Percentiles rank a stretch among this genome's conserved stretches.
These are phyloP conservation scores for Sorex maritimensis DNA, from an alignment of 2,797 vertebrate species.

Conservation along the genomic window DNA sequence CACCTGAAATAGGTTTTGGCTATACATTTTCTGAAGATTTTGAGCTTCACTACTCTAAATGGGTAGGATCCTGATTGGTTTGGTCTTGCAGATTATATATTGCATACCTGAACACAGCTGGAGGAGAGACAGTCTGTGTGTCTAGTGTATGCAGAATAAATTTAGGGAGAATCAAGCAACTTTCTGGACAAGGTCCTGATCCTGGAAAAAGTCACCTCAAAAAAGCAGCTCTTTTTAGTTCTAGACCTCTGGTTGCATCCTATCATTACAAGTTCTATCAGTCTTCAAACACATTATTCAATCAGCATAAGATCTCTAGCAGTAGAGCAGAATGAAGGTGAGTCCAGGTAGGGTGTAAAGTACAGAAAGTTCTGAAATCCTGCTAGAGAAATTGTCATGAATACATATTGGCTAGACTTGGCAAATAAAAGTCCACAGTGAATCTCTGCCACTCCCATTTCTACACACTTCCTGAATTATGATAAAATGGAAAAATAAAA, in stretches of 20 bases:
- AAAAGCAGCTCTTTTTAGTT: slow-evolving; percentile 1
- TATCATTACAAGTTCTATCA: neutral
- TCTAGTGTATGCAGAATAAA: neutral
- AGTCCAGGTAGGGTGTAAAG: neutral
- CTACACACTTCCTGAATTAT: neutral
- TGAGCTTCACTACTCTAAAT: neutral
- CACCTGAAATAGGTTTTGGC: slow-evolving; percentile 18
- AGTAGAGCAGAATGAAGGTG: slow-evolving; percentile 18
- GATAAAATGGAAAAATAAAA: neutral
- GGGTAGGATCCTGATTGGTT: neutral
- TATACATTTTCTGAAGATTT: slow-evolving; percentile 14
- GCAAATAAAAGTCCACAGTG: neutral
- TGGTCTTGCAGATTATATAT: neutral
- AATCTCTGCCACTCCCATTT: neutral
- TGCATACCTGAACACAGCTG: neutral
- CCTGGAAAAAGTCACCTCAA: slow-evolving; percentile 14
- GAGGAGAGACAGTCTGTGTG: neutral
- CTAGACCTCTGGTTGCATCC: neutral
- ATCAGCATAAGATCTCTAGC: slow-evolving; percentile 34
- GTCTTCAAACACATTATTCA: slow-evolving; percentile 24
- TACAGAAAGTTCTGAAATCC: slow-evolving; percentile 18
- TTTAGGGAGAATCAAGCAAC: slow-evolving; percentile 16
- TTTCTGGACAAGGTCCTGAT: slow-evolving; percentile 16
- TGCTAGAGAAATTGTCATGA: slow-evolving; percentile 42
- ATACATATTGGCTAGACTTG: neutral